A percentile compares a stretch with the other conserved stretches of the same genome.
These are phyloP conservation scores for Oryzias woworae DNA, from an alignment of 2,113 vertebrate species.

Conservation along the genomic window DNA sequence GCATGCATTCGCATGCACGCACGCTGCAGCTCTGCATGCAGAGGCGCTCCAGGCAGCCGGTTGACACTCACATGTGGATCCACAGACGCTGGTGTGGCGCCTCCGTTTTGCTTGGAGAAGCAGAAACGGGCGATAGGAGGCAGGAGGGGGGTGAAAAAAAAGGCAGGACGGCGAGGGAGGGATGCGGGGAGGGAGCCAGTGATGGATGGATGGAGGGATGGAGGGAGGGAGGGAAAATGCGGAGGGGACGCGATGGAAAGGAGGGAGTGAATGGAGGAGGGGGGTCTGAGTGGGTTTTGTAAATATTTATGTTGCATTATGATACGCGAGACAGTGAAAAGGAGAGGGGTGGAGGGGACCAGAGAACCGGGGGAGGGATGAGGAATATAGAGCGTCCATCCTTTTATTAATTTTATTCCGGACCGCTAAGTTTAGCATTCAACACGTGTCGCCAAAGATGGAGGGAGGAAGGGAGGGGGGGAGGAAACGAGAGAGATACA, in stretches of 20 bases:
- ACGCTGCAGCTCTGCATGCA: slow-evolving; percentile 39
- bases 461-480: slow-evolving; percentile 66
- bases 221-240: slow-evolving; percentile 47
- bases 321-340: slow-evolving; percentile 69
- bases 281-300: slow-evolving; percentile 76
- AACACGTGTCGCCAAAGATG: slow-evolving; percentile 85
- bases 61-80: slow-evolving; percentile 74
- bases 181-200: slow-evolving; percentile 32
- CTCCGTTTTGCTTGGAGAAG: slow-evolving; percentile 78
- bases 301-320: slow-evolving; percentile 86
- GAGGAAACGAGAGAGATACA: slow-evolving; percentile 57
- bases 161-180: slow-evolving; percentile 55
- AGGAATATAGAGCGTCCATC: slow-evolving; percentile 62
- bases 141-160: slow-evolving; percentile 33
- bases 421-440: slow-evolving; percentile 86
- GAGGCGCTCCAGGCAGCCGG: slow-evolving; percentile 42
- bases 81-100: slow-evolving; percentile 59
- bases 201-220: slow-evolving; percentile 44
- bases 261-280: background rate
- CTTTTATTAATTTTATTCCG: slow-evolving; percentile 81
- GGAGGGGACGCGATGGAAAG: slow-evolving; percentile 40
- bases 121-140: slow-evolving; percentile 74
- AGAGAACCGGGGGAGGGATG: slow-evolving; percentile 24
- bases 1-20: slow-evolving; percentile 8
- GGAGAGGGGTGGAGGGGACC: slow-evolving; percentile 35